Percentiles rank a stretch among this genome's conserved stretches.
These are phyloP conservation scores for Crypturellus undulatus DNA, from an alignment of 2,113 vertebrate species.

Conservation along the genomic window DNA sequence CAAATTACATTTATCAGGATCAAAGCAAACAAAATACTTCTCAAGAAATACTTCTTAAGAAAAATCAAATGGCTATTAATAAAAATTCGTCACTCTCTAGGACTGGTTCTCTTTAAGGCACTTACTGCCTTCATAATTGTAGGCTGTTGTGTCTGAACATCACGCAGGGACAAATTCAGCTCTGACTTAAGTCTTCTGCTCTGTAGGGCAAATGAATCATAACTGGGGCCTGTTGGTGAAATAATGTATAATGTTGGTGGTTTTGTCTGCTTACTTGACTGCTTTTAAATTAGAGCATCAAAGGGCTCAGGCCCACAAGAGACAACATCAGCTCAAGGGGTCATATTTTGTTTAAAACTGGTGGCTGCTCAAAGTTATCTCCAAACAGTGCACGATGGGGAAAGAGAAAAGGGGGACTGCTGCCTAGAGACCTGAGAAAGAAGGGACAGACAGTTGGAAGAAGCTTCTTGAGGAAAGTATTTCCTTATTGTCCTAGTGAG, in stretches of 20 bases:
- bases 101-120: not conserved
- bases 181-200: not conserved
- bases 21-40: not conserved
- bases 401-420: not conserved
- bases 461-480: not conserved
- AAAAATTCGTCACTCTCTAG: not conserved
- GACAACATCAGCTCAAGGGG: not conserved
- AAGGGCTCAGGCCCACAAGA: not conserved
- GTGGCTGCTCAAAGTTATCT: not conserved
- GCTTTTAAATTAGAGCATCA: not conserved
- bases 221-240: not conserved
- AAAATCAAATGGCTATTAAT: slow-evolving; percentile 11
- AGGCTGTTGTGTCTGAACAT: not conserved
- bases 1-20: slow-evolving; percentile 30
- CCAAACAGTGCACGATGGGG: not conserved
- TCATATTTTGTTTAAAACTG: not conserved
- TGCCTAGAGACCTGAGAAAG: not conserved
- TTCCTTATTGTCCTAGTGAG: not conserved
- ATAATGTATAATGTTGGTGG: not conserved
- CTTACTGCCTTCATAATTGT: not conserved
- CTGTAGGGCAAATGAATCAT: not conserved
- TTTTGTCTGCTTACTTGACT: not conserved
- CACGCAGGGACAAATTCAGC: not conserved
- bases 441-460: not conserved
- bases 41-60: slow-evolving; percentile 10